Conservation (phyloP, 2,888 invertebrate genomes). For the Eupithecia subfuscata region DNA sequence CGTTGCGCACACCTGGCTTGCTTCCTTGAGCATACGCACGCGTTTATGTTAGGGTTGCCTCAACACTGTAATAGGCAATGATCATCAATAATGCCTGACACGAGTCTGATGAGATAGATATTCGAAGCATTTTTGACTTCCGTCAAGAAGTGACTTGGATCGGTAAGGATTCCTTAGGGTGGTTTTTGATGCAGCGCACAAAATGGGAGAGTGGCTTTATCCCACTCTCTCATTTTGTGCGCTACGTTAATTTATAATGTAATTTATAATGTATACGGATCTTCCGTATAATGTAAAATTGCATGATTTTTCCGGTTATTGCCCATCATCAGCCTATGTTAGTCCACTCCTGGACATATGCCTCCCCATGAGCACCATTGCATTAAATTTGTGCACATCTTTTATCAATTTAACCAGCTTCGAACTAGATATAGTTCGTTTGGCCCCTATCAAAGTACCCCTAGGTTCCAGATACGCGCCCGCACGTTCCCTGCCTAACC, state of each 20-base stretch:
- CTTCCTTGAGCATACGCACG: constrained; percentile 46
- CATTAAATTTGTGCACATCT: neutral
- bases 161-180: neutral
- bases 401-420: too few species aligned
- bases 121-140: neutral
- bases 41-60: constrained; percentile 47
- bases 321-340: too few species aligned
- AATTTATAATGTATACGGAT: neutral
- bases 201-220: too few species aligned
- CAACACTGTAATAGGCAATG: constrained; percentile 3
- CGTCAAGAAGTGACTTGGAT: neutral
- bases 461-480: constrained; percentile 37
- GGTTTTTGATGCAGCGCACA: neutral
- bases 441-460: constrained; percentile 29
- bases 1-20: constrained; percentile 58
- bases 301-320: neutral
- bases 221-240: neutral
- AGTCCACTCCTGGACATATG: too few species aligned
- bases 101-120: neutral
- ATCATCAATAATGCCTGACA: constrained; percentile 3
- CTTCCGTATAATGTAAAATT: neutral
- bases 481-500: constrained; percentile 49
- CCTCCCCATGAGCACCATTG: too few species aligned
- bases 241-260: neutral
- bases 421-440: neutral